phyloP scores from a whole-genome alignment of 2,113 vertebrate species.

The Hylia prasina region DNA sequence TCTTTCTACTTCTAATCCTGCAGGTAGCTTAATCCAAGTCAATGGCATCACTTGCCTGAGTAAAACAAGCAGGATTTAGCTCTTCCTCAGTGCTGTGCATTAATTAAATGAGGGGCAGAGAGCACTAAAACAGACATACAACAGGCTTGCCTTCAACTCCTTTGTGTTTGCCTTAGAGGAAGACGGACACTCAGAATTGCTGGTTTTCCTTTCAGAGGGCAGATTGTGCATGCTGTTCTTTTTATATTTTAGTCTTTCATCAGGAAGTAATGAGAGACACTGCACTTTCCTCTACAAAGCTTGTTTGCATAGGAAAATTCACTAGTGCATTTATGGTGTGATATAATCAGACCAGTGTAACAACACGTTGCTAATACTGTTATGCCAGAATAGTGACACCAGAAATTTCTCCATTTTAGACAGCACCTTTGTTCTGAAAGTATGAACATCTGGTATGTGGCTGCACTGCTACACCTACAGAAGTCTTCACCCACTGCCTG shows the following conservation, averaged over 20 bases:
- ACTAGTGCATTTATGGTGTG: neutral
- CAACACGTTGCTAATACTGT: neutral
- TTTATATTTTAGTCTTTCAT: neutral
- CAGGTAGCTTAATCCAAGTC: constrained; percentile 35
- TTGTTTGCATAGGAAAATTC: neutral
- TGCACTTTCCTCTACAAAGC: neutral
- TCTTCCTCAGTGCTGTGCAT: neutral
- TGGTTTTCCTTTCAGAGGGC: neutral
- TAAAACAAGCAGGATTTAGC: constrained; percentile 27
- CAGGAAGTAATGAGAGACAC: neutral
- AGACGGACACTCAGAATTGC: neutral
- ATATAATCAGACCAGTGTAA: neutral
- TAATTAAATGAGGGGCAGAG: neutral
- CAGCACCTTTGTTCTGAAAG: neutral
- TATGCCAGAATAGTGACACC: neutral
- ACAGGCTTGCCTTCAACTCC: neutral
- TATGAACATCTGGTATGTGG: neutral
- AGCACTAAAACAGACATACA: neutral
- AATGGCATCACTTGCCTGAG: neutral
- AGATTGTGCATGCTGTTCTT: neutral
- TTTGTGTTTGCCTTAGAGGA: neutral
- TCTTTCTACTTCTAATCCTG: neutral
- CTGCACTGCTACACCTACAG: neutral
- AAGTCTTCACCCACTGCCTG: neutral
- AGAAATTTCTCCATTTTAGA: neutral